phyloP scores from a whole-genome alignment of 2,888 invertebrate species.

The Dorcus parallelipipedus region DNA sequence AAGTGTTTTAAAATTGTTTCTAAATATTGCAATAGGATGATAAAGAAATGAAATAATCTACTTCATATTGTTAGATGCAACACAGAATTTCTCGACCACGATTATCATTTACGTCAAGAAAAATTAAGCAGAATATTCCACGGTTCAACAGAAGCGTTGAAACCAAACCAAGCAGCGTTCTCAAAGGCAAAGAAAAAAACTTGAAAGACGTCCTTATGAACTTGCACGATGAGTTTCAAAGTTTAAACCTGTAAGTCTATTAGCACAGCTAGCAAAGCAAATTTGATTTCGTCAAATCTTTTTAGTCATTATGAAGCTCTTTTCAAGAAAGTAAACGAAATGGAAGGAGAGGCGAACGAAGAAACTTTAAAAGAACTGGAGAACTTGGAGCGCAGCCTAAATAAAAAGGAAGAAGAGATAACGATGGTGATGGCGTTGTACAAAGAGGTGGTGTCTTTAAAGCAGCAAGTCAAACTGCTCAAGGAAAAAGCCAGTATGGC shows the following conservation, averaged over 20 bases:
- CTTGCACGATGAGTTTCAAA: conserved; percentile 45
- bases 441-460: conserved; percentile 46
- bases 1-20: no score
- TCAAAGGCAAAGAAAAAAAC: conserved; percentile 37
- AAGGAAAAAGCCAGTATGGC: conserved; percentile 37
- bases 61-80: no score
- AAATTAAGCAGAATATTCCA: neutral
- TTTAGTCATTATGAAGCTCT: conserved; percentile 41
- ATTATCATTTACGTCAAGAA: no score
- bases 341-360: conserved; percentile 24
- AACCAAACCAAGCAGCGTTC: conserved; percentile 8
- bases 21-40: neutral
- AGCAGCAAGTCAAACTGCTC: conserved; percentile 43
- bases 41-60: no score
- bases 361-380: conserved; percentile 38
- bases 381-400: conserved; percentile 40
- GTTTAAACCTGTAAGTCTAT: conserved; percentile 39
- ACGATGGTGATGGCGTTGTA: conserved; percentile 47
- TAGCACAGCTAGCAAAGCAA: neutral
- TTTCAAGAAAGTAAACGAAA: conserved; percentile 27
- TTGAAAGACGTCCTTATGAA: conserved; percentile 44
- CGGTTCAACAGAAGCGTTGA: conserved; percentile 1
- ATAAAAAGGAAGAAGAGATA: conserved; percentile 48
- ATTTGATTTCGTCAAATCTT: conserved; percentile 6
- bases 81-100: no score